Evolutionary conservation across 2,797 vertebrate species (phyloP).

Genomic region (Dermochelys coriacea): DNA sequence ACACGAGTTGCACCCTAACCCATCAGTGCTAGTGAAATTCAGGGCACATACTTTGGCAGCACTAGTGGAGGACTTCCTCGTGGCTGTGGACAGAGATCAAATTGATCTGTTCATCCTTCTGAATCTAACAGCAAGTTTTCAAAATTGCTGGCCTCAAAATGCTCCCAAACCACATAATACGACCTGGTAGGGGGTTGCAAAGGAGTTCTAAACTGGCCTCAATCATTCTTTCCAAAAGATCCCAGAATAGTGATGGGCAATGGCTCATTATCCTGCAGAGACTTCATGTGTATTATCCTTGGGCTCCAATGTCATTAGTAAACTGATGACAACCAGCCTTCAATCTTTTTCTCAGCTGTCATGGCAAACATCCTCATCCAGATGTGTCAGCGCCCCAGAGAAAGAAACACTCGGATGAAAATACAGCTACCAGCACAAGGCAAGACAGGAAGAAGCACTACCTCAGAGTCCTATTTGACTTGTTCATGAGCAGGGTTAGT

Average conservation of each 20-base stretch:
- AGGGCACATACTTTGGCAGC: neutral
- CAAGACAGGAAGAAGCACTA: neutral
- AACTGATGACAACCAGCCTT: neutral
- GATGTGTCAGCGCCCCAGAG: neutral
- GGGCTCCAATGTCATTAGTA: neutral
- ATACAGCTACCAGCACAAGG: neutral
- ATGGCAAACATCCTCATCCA: neutral
- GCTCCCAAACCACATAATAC: neutral
- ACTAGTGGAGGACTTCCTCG: neutral
- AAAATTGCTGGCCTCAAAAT: neutral
- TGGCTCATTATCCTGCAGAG: neutral
- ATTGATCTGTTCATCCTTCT: neutral
- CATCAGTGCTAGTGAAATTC: neutral
- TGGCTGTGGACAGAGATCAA: neutral
- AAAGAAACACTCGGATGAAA: neutral
- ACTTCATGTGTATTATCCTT: neutral
- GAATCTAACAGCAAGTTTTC: neutral
- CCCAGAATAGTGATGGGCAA: neutral
- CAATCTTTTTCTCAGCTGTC: neutral
- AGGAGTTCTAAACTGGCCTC: accelerated
- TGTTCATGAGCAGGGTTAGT: neutral
- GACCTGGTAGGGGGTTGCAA: neutral
- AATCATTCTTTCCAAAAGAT: neutral
- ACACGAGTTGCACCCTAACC: neutral
- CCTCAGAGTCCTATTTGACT: neutral